Percentiles rank a stretch among this genome's conserved stretches.
phyloP scores from a whole-genome alignment of 2,797 vertebrate species.

The Hippopotamyrus pictus region DNA sequence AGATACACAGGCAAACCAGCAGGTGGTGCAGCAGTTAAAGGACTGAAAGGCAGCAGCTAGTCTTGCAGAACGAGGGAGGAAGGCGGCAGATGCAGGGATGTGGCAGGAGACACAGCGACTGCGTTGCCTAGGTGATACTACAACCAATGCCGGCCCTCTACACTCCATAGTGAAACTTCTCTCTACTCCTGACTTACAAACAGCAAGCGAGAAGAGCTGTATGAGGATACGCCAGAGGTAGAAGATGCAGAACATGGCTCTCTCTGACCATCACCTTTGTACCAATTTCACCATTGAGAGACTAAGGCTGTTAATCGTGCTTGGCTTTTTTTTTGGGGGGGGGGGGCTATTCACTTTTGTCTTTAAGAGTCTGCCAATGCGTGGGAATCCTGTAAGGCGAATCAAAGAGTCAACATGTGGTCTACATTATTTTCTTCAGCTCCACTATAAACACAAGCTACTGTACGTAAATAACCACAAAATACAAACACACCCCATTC shows the following conservation, averaged over 20 bases:
- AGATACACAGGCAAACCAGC: neutral
- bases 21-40: neutral
- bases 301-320: neutral
- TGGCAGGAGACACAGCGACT: no score
- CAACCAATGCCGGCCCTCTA: neutral
- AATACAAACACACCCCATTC: neutral
- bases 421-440: neutral
- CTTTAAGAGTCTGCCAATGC: neutral
- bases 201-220: neutral
- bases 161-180: neutral
- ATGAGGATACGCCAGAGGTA: neutral
- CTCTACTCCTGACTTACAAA: neutral
- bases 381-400: neutral
- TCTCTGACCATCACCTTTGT: neutral
- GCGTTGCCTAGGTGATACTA: neutral
- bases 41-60: neutral
- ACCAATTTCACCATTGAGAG: neutral
- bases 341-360: neutral
- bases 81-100: neutral
- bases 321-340: neutral
- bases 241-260: neutral
- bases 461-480: neutral
- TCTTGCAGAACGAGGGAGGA: neutral
- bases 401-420: neutral
- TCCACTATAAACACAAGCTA: neutral